Percentiles rank a stretch among this genome's conserved stretches.
These are phyloP conservation scores for Aphelenchoides avenae DNA, from an alignment of 1,140 invertebrate genomes.

Conservation along the genomic window DNA sequence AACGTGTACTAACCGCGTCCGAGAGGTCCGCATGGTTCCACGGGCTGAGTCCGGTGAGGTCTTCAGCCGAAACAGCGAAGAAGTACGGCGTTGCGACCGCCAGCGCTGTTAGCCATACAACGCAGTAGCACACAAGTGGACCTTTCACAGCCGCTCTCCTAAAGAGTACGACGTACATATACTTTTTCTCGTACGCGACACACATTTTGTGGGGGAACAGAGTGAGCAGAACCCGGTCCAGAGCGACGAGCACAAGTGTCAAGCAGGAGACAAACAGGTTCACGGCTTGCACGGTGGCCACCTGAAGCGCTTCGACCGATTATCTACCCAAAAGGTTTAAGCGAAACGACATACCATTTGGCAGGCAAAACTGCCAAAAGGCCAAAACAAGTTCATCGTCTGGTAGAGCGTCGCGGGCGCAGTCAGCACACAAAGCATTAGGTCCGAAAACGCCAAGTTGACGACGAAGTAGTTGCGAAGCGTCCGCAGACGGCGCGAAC, in stretches of 20 bases:
- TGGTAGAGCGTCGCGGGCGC: slow-evolving; percentile 56
- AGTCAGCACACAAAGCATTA: slow-evolving; percentile 52
- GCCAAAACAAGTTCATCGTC: slow-evolving; percentile 58
- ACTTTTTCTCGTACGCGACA: slow-evolving; percentile 21
- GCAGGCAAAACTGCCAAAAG: slow-evolving; percentile 56
- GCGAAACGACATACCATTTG: slow-evolving; percentile 22
- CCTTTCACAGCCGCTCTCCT: slow-evolving; percentile 54
- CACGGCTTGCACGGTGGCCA: slow-evolving; percentile 55
- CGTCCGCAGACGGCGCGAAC: slow-evolving; percentile 50
- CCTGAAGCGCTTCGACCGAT: slow-evolving; percentile 26
- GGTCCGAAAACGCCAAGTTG: slow-evolving; percentile 56
- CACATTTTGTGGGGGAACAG: slow-evolving; percentile 56
- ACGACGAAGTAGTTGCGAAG: slow-evolving; percentile 59
- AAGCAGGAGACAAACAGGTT: slow-evolving; percentile 58
- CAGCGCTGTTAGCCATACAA: slow-evolving; percentile 54
- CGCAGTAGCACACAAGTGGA: slow-evolving; percentile 51
- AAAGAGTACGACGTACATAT: slow-evolving; percentile 10
- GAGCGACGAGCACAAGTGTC: slow-evolving; percentile 54
- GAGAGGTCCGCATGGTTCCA: too few relatives aligned
- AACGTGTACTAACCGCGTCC: too few relatives aligned
- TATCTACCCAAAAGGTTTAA: too few relatives aligned
- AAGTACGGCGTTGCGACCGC: slow-evolving; percentile 55
- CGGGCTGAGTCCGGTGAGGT: slow-evolving; percentile 45
- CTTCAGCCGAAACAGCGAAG: slow-evolving; percentile 51
- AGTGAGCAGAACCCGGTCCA: slow-evolving; percentile 57